Evolutionary conservation across 2,113 vertebrate species (phyloP).

Genomic region (Hippocampus guttulatus): DNA sequence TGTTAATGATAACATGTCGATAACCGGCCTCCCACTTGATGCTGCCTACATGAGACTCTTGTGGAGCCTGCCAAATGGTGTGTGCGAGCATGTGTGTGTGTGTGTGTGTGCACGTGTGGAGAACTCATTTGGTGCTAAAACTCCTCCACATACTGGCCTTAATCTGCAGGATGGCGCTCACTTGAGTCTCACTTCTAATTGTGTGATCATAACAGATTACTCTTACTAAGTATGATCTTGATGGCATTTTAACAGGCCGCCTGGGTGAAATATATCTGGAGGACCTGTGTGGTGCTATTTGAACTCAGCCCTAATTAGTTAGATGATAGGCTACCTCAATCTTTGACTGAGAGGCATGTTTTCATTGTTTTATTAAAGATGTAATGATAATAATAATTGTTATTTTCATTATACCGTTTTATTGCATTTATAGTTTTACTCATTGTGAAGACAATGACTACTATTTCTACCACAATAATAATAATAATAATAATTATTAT

Average conservation of each 20-base stretch:
- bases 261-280: not conserved
- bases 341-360: not conserved
- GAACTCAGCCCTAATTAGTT: not conserved
- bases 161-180: slow-evolving; percentile 10
- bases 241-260: not conserved
- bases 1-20: slow-evolving; percentile 61
- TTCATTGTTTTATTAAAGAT: not conserved
- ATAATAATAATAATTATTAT: too few species aligned
- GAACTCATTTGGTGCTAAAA: slow-evolving; percentile 30
- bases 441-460: too few species aligned
- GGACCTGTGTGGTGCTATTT: not conserved
- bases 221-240: not conserved
- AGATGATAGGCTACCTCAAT: not conserved
- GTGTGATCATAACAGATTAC: not conserved
- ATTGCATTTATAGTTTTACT: too few species aligned
- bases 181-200: not conserved
- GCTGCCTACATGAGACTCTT: slow-evolving; percentile 45
- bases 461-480: too few species aligned
- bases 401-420: too few species aligned
- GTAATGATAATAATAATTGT: not conserved
- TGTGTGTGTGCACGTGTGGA: too few species aligned
- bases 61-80: slow-evolving; percentile 50
- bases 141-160: slow-evolving; percentile 20
- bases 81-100: slow-evolving; percentile 2
- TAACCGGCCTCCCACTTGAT: slow-evolving; percentile 41